Conservation (phyloP, 2,113 vertebrate species). For the Actenoides hombroni region DNA sequence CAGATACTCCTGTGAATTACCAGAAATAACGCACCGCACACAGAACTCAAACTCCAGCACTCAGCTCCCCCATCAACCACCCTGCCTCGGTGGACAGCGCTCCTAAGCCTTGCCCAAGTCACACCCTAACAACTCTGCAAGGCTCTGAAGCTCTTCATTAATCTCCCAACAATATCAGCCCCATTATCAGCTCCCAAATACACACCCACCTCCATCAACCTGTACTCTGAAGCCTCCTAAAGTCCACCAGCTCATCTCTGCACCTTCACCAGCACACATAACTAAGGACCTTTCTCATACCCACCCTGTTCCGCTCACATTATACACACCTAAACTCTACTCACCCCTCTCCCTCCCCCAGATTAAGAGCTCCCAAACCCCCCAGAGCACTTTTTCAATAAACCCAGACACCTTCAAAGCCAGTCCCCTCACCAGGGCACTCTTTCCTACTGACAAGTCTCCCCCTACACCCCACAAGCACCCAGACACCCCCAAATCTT, state of each 20-base stretch:
- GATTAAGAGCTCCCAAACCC: background rate
- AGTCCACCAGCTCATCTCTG: background rate
- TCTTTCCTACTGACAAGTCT: background rate
- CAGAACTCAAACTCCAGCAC: background rate
- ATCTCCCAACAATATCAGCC: background rate
- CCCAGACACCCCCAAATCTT: background rate
- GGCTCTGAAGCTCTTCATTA: background rate
- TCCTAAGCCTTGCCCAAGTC: background rate
- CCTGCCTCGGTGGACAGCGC: rapidly evolving
- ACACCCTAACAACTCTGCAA: background rate
- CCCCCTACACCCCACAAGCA: too few relatives aligned
- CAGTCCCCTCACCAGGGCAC: background rate
- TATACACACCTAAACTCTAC: rapidly evolving
- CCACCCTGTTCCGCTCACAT: background rate
- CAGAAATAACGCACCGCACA: rapidly evolving
- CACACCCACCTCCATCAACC: rapidly evolving
- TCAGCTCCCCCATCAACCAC: background rate
- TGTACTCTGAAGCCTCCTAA: background rate
- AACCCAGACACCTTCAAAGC: background rate
- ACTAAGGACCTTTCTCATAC: background rate
- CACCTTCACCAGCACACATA: background rate
- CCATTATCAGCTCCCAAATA: background rate
- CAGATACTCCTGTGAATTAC: background rate
- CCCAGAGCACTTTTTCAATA: rapidly evolving
- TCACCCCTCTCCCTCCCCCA: rapidly evolving